A percentile compares a stretch with the other conserved stretches of the same genome.
These are phyloP conservation scores for Orchesella cincta DNA, from an alignment of 1,140 invertebrate species.

Conservation along the genomic window DNA sequence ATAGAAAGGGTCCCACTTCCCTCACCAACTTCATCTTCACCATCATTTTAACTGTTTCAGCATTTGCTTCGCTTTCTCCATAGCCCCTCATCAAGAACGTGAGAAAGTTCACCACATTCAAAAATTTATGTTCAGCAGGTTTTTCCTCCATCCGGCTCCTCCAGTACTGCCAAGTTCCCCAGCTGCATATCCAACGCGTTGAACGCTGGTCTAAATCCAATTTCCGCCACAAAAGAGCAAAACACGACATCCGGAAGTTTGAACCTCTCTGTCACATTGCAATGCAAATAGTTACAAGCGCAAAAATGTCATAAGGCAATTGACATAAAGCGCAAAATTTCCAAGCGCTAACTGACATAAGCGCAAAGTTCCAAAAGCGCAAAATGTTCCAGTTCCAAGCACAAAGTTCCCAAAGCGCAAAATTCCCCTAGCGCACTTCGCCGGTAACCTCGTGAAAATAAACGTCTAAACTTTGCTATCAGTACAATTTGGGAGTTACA, in stretches of 20 bases:
- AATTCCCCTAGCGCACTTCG: too few relatives aligned
- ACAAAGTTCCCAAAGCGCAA: too few relatives aligned
- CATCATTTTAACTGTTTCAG: slow-evolving; percentile 73
- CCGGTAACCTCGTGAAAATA: too few relatives aligned
- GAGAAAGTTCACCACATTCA: slow-evolving; percentile 73
- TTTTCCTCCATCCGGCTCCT: slow-evolving; percentile 64
- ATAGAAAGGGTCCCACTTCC: slow-evolving; percentile 84
- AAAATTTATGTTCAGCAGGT: slow-evolving; percentile 67
- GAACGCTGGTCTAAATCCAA: slow-evolving; percentile 78
- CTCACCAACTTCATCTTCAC: slow-evolving; percentile 78
- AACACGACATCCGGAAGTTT: slow-evolving; percentile 72
- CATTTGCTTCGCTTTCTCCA: slow-evolving; percentile 74
- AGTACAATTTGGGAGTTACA: too few relatives aligned
- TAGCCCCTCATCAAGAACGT: slow-evolving; percentile 55
- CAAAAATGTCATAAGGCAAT: too few relatives aligned
- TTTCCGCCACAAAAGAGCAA: slow-evolving; percentile 75
- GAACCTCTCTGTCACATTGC: slow-evolving; percentile 77
- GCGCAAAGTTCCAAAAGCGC: too few relatives aligned
- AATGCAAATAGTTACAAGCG: too few relatives aligned
- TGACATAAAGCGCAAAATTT: too few relatives aligned
- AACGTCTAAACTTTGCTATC: too few relatives aligned
- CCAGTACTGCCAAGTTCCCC: slow-evolving; percentile 76
- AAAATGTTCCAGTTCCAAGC: too few relatives aligned
- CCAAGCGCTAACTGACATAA: too few relatives aligned
- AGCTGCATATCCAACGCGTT: slow-evolving; percentile 82